Base-by-base conservation (phyloP, 2,797 vertebrate species). In the Enteromius paludinosus region DNA sequence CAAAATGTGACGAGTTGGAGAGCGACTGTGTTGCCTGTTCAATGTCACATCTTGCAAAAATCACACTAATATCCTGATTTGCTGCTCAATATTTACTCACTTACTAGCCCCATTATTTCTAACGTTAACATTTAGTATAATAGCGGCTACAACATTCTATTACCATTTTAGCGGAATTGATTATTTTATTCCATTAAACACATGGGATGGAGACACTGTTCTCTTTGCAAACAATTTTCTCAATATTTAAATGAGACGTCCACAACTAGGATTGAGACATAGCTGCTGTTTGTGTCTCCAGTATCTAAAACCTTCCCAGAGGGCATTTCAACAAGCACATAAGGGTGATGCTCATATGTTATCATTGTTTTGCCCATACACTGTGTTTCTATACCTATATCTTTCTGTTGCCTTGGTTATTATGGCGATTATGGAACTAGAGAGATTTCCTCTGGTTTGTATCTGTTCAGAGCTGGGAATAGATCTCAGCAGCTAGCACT, bases 401-500 rank as follows among this genome's bases (percentile, higher is more conserved):
- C 54, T 64, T 62, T 81, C 73, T 61, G 81, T 62, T 79, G 49
- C 62, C 54, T 69, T 85, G 64, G 74, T 61, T 85, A 76, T 81
- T 59, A 71, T 25, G 8, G 5, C 0, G 14, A 61, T 72, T 47
- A 30, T 73, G 6, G 12, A 62, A 20, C 56, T 38, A n/a, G 18
- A 14, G 5, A 11, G 47, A 25, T 54, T 62, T 61, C 38, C 59
- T 62, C 15, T 33, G 59, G n/a, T 70, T 86, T 82, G 75, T 79
- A 82, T 73, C 49, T 43, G 79, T 75, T 81, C 62, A 47, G n/a
- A 43, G 75, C 73, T 77, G 71, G 43, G 33, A 69, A 41, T 28
- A 75, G 35, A 49, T n/a, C 61, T 62, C 47, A 70, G 45, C 77
- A 56, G 79, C 82, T 82, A 82, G 88, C 84, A 84, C 90, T 84